These are phyloP conservation scores for Polydrusus cervinus DNA, from an alignment of 2,888 invertebrate genomes.

Conservation along the genomic window DNA sequence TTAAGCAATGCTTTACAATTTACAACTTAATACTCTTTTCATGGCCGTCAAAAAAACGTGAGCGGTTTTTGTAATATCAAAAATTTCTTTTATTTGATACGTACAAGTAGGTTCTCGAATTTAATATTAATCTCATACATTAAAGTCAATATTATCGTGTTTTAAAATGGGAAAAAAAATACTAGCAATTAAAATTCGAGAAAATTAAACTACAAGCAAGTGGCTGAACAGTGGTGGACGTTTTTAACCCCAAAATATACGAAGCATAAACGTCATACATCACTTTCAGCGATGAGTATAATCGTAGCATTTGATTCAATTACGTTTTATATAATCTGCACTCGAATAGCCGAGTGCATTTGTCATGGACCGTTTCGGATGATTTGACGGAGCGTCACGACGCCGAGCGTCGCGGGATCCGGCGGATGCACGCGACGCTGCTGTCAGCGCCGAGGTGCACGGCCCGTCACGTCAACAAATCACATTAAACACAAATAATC, in stretches of 20 bases:
- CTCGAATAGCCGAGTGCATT: slow-evolving; percentile 71
- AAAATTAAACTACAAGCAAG: background rate
- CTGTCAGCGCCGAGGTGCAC: slow-evolving; percentile 70
- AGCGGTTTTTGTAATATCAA: no score
- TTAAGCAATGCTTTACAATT: no score
- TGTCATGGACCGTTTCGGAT: slow-evolving; percentile 71
- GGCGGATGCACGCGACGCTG: slow-evolving; percentile 72
- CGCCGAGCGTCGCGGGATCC: slow-evolving; percentile 67
- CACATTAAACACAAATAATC: slow-evolving; percentile 72
- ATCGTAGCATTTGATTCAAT: slow-evolving; percentile 70
- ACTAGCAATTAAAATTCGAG: no score
- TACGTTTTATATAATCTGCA: slow-evolving; percentile 72
- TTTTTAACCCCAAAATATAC: slow-evolving; percentile 53
- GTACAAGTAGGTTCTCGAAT: no score
- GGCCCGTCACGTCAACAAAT: slow-evolving; percentile 70
- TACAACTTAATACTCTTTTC: no score
- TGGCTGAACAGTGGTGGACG: background rate
- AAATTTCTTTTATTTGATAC: no score
- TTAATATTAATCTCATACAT: no score
- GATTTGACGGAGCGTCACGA: slow-evolving; percentile 72
- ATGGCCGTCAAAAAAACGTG: no score
- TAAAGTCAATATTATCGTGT: no score
- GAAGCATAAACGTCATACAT: slow-evolving; percentile 65
- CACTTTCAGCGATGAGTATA: slow-evolving; percentile 69
- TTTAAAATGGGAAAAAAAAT: no score